Conservation (phyloP, 2,797 vertebrate species). For the Notoglanidium macrostoma region DNA sequence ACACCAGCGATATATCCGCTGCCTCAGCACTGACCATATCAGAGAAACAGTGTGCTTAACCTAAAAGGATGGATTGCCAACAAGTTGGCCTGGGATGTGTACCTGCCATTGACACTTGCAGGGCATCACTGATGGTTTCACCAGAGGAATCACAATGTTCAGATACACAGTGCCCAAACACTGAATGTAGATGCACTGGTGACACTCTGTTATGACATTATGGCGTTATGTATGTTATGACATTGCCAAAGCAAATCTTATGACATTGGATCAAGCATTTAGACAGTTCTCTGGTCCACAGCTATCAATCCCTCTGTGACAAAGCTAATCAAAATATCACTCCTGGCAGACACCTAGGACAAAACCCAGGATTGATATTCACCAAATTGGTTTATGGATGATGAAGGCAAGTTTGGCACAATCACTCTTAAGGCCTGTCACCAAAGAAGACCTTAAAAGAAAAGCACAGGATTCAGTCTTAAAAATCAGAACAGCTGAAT, state of each 20-base stretch:
- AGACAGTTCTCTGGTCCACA: neutral
- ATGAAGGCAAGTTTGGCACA: neutral
- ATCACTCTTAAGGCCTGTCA: neutral
- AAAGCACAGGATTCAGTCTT: neutral
- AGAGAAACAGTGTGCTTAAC: neutral
- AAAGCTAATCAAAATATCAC: neutral
- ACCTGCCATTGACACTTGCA: neutral
- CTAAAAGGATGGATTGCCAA: neutral
- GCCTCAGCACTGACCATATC: neutral
- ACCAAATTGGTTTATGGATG: neutral
- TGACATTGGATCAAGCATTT: neutral
- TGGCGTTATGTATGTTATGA: too few species aligned
- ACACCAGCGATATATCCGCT: neutral
- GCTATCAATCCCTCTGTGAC: neutral
- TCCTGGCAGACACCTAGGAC: neutral
- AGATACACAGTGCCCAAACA: neutral
- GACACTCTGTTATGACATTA: neutral
- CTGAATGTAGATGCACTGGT: neutral
- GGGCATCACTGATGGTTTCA: neutral
- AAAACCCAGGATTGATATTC: neutral
- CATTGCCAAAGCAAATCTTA: neutral
- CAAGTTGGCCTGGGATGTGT: neutral
- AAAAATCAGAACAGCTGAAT: neutral
- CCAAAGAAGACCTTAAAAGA: neutral
- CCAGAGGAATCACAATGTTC: neutral